Conservation (phyloP, 1,140 invertebrate species). For the Caenorhabditis briggsae region DNA sequence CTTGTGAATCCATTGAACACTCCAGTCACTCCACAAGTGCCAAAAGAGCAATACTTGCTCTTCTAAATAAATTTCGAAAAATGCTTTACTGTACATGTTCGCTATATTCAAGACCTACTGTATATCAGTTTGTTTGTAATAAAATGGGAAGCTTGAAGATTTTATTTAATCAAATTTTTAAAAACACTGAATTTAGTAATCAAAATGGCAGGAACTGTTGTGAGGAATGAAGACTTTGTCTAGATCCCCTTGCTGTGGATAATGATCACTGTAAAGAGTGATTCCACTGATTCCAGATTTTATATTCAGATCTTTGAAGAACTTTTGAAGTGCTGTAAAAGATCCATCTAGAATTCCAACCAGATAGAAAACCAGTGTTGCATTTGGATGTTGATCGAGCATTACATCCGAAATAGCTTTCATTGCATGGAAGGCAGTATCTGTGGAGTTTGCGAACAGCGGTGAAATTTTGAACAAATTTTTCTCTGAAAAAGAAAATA, state of each 20-base stretch:
- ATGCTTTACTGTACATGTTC: conserved; percentile 7
- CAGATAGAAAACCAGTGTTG: not conserved
- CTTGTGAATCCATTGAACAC: conserved; percentile 39
- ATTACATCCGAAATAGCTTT: not conserved
- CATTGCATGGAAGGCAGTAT: conserved; percentile 20
- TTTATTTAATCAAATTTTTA: too few species aligned
- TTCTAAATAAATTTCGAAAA: not conserved
- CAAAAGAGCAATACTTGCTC: conserved; percentile 45
- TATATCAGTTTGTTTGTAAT: conserved; percentile 39
- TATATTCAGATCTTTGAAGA: not conserved
- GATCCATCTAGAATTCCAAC: not conserved
- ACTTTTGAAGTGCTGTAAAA: not conserved
- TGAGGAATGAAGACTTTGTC: not conserved
- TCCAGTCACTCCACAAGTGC: not conserved
- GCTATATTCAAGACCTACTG: not conserved
- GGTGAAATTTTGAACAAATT: conserved; percentile 21
- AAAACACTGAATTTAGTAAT: too few species aligned
- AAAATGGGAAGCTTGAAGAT: conserved; percentile 7
- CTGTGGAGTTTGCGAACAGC: conserved; percentile 16
- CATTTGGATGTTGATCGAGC: not conserved
- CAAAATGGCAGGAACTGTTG: not conserved
- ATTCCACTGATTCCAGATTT: conserved; percentile 6
- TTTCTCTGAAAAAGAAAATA: not conserved
- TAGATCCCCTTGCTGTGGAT: not conserved
- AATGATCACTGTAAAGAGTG: not conserved